Evolutionary conservation across 2,113 vertebrate species (phyloP), one percentile per base, ranked within the genome.

Genomic region (Gopherus evgoodei): DNA sequence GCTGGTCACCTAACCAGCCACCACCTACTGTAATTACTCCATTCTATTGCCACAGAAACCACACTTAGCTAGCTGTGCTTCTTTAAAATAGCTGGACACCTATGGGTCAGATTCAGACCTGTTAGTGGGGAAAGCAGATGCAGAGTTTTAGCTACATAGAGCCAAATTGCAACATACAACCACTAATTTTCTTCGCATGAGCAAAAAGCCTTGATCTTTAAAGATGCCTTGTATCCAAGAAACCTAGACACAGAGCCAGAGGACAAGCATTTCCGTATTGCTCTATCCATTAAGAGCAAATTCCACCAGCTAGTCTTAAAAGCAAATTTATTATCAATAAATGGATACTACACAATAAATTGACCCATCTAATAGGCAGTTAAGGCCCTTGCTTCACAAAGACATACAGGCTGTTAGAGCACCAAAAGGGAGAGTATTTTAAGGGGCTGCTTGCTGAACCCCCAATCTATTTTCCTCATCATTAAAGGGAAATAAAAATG

Each of bases 261-360:
- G 49, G 8, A 76, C 72, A 95, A 92, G 49, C 24, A 75, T 24
- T 50, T 95, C 59, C 81, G 93, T 54, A 93, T 87, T 92, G 93
- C 94, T 96, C 87, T 76, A 91, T 88, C 88, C 80, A 94, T 90
- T 89, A 92, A 95, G 93, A 90, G 81, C 65, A 94, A 84, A 95
- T 94, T 96, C 65, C 90, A 90, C 44, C 79, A 94, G 84, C 69
- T 75, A 94, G 65, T 84, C 84, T 84, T 95, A 96, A 96, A 54
- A 75, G 72, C 83, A 93, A 90, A 94, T 95, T 98, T 95, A 95
- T 97, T 94, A 85, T 1, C 82, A 86, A 57, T 97, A 97, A 72
- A 96, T 91, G 84, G 96, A 94, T 94, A 94, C 89, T 31, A 25
- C 84, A 95, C 95, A 94, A 97, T 89, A 90, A 95, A 97, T 90